Conservation (phyloP, 2,113 vertebrate genomes). For the Phalacrocorax carbo region DNA sequence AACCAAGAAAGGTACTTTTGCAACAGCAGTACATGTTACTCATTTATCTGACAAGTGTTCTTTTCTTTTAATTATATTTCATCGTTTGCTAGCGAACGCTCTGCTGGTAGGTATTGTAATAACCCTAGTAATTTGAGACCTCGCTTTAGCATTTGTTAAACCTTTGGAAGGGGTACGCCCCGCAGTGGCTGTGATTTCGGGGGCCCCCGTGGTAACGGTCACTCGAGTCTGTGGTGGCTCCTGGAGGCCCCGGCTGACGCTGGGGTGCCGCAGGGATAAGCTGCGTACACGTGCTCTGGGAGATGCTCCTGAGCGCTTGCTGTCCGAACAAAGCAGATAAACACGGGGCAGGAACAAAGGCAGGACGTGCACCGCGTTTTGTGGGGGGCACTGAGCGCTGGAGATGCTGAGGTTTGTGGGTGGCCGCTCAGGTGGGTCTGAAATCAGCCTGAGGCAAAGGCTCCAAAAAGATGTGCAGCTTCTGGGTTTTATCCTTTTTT, state of each 20-base stretch:
- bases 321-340: not conserved
- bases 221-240: not conserved
- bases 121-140: not conserved
- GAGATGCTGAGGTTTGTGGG: not conserved
- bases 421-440: not conserved
- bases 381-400: too few species aligned
- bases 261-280: not conserved
- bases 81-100: not conserved
- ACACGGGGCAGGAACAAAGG: fast-evolving
- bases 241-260: too few species aligned
- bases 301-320: not conserved
- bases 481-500: not conserved
- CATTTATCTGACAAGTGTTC: conserved; percentile 53
- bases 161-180: not conserved
- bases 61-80: conserved; percentile 62
- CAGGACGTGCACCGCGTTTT: fast-evolving
- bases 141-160: not conserved
- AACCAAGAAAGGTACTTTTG: conserved; percentile 24
- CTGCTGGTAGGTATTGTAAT: not conserved
- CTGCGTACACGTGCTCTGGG: not conserved
- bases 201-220: not conserved
- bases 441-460: not conserved
- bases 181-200: not conserved
- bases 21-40: not conserved
- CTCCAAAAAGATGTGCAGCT: not conserved